Base-by-base conservation (phyloP, 2,113 vertebrate species). In the Genyomyrus donnyi region DNA sequence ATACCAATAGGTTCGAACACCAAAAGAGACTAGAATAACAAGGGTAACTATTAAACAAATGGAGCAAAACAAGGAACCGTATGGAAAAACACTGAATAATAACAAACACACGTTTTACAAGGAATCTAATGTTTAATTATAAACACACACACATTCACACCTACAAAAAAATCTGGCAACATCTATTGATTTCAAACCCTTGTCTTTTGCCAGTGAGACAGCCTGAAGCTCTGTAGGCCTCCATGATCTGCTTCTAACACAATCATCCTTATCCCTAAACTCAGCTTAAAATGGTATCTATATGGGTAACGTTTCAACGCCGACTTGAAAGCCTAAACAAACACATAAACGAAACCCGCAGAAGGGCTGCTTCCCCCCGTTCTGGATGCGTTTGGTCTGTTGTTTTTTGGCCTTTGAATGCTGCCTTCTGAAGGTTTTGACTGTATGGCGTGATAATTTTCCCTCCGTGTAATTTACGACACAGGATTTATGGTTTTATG, bases 311-410 rank as follows among this genome's bases (percentile, higher is more conserved):
- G 80, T n/a, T 88, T 89, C 89, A 87, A 52, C 66, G 66, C 53
- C 70, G 42, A n/a, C 4, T 9, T 56, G 31, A 58, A 35, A 70
- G 19, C 24, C 13, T 42, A 66, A 86, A 90, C 91, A 91, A 66
- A 89, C 2, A 21, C 15, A 21, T 84, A 84, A n/a, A 84, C 2
- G 1, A n/a, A n/a, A 11, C 3, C 35, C 4, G 35, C 7, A 24
- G 7, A 21, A 46, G 10, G 3, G 31, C 7, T 10, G 80, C 39
- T 42, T 17, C 80, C 45, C 39, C 19, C 3, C 24, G 11, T 48
- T 10, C 5, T 24, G 10, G 62, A 70, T 70, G 56, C 4, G 45
- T 21, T 84, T 42, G 5, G 46, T 27, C 46, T 50, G 46, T 86
- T 48, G 46, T 13, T 86, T 9, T 48, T 21, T 85, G 39, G 56